A percentile compares a stretch with the other conserved stretches of the same genome.
These are phyloP conservation scores for Lepisosteus oculatus DNA, from an alignment of 2,113 vertebrate genomes.

Conservation along the genomic window DNA sequence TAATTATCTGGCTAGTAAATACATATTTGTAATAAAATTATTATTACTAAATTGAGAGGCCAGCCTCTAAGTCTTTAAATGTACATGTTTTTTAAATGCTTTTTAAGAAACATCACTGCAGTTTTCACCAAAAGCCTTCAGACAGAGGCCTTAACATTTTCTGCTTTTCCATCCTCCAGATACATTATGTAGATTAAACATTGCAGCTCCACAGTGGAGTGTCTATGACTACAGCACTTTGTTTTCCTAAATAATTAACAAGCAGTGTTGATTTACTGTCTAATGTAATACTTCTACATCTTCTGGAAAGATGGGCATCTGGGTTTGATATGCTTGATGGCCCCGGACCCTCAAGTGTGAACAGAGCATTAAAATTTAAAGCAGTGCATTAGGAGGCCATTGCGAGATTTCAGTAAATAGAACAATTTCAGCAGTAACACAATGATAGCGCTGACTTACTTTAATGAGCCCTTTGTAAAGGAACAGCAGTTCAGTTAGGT, in stretches of 20 bases:
- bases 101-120: no score
- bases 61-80: no score
- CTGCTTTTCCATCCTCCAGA: slow-evolving; percentile 30
- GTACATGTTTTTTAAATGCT: no score
- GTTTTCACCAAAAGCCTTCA: neutral
- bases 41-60: no score
- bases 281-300: slow-evolving; percentile 52
- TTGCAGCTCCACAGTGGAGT: slow-evolving; percentile 43
- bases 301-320: slow-evolving; percentile 37
- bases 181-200: slow-evolving; percentile 58
- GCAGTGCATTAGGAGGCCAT: slow-evolving; percentile 28
- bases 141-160: neutral
- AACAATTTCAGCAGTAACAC: slow-evolving; percentile 28
- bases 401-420: slow-evolving; percentile 28
- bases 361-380: slow-evolving; percentile 38
- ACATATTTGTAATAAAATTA: no score
- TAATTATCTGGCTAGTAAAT: no score
- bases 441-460: slow-evolving; percentile 34
- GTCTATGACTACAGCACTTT: slow-evolving; percentile 56
- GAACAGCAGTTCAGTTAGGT: slow-evolving; percentile 40
- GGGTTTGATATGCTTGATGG: slow-evolving; percentile 22
- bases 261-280: slow-evolving; percentile 52
- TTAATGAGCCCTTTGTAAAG: slow-evolving; percentile 42
- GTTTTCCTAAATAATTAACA: slow-evolving; percentile 62
- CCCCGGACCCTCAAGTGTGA: slow-evolving; percentile 27